Evolutionary conservation across 2,113 vertebrate genomes (phyloP).

Genomic region (Mesocricetus auratus): DNA sequence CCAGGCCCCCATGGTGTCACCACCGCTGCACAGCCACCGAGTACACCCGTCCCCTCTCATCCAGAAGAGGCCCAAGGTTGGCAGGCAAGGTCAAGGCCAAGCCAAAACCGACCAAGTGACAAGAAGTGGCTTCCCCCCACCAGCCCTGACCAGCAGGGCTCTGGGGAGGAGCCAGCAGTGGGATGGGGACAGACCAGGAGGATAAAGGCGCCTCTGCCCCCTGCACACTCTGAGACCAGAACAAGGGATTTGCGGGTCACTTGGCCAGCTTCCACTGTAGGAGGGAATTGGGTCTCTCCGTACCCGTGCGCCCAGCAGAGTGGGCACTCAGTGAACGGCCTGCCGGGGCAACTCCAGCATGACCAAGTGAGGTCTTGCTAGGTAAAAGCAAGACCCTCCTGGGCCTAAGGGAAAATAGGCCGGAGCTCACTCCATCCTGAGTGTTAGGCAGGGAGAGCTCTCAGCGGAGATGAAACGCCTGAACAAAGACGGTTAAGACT

Average conservation of each 20-base stretch:
- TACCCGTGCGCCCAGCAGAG: not conserved
- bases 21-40: fast-evolving
- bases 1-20: not conserved
- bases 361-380: fast-evolving
- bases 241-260: fast-evolving
- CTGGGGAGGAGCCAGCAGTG: fast-evolving
- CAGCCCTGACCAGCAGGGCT: not conserved
- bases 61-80: conserved; percentile 29
- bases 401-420: fast-evolving
- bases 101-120: not conserved
- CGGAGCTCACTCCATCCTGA: not conserved
- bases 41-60: fast-evolving
- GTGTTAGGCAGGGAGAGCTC: not conserved
- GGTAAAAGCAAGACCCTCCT: not conserved
- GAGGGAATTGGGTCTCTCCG: not conserved
- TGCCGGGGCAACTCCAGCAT: not conserved
- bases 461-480: not conserved
- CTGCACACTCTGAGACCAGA: not conserved
- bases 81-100: conserved; percentile 55
- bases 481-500: not conserved
- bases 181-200: too few relatives aligned
- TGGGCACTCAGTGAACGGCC: too few relatives aligned
- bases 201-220: not conserved
- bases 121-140: not conserved
- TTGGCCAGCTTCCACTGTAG: not conserved